A percentile compares a stretch with the other conserved stretches of the same genome.
Evolutionary conservation across 2,797 vertebrate species (phyloP).

Genomic region (Hypotaenidia okinawae): DNA sequence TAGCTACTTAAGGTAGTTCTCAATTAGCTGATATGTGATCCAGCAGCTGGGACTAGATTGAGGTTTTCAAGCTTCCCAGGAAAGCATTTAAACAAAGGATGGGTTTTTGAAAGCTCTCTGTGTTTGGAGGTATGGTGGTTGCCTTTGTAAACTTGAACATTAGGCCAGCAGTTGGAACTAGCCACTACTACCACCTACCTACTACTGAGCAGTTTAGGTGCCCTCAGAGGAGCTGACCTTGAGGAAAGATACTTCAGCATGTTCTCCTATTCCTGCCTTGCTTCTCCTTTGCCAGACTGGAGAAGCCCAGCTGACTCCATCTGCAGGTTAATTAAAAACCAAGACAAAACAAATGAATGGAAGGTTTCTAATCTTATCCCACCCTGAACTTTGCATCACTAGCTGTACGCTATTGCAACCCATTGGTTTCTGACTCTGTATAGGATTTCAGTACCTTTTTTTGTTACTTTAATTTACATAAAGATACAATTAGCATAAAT

Average conservation of each 20-base stretch:
- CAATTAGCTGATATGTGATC: not conserved
- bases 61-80: not conserved
- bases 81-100: not conserved
- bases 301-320: not conserved
- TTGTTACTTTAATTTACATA: not conserved
- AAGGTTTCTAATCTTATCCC: not conserved
- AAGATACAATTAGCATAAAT: conserved; percentile 12
- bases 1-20: not conserved
- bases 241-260: not conserved
- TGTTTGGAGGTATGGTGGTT: not conserved
- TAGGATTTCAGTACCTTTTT: not conserved
- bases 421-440: not conserved
- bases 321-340: not conserved
- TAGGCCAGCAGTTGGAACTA: not conserved
- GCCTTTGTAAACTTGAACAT: not conserved
- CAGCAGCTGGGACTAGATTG: not conserved
- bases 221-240: not conserved
- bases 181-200: not conserved
- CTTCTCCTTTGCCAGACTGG: not conserved
- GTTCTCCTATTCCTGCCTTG: not conserved
- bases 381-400: not conserved
- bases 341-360: not conserved
- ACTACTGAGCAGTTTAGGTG: not conserved
- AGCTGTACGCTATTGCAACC: not conserved
- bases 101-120: not conserved